Evolutionary conservation across 2,888 invertebrate species (phyloP), one percentile per base, ranked within the genome.

Genomic region (Falcaria lacertinaria): DNA sequence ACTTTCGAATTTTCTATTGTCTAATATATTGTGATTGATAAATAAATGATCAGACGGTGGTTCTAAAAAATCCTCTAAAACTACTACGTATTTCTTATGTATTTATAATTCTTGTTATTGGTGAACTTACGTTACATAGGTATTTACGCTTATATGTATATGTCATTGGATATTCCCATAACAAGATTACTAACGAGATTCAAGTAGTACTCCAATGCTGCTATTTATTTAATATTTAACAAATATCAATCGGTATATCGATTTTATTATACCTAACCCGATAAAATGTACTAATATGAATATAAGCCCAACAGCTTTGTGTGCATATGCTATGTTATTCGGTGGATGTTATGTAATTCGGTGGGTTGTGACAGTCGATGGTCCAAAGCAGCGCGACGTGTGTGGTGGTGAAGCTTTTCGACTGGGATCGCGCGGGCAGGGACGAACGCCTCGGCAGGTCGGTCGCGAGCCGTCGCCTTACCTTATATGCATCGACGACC

Each of bases 371-470:
- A 77, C 89, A 89, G 89, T 87, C 78, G 57, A 70, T 86, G 76
- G 74, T 79, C 63, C 73, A 75, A 58, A 65, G 77, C 75, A 72
- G 69, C 67, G 73, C 69, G 53, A 51, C 69, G 71, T 61, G 60
- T 54, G 65, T 73, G 55, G 64, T 65, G 71, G 91, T 95, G 74
- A 90, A 89, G 77, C 93, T 97, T 68, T 96, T 91, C 92, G 97
- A 98, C 92, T 96, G 97, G 93, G 98, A 98, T 91, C 94, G 94
- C 73, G 94, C 96, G 64, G 95, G 94, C 76, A 93, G 94, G 79
- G 97, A 98, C 90, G 98, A 98, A 90, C 93, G 94, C 69, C 93
- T 98, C 69, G 98, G 98, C 92, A 96, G 97, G 96, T 95, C 90
- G 86, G 91, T 85, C 65, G 50, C 58, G 28, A 28, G 11, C 28